Evolutionary conservation across 2,888 invertebrate genomes (phyloP), one percentile per base, ranked within the genome.

Genomic region (Rhorus exstirpatorius): DNA sequence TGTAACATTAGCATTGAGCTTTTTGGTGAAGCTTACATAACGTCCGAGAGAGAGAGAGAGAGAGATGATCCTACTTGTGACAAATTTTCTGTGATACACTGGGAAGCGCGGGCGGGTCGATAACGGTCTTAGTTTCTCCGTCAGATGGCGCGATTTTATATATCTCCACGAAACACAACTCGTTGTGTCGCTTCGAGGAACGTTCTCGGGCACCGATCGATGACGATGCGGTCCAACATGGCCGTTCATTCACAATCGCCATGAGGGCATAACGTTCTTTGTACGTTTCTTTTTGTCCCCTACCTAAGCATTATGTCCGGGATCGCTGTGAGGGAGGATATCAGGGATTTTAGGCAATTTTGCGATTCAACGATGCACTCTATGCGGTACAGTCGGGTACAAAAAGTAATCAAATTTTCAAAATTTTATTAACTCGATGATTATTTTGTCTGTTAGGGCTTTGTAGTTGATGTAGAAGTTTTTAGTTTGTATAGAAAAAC

Each of bases 191-290:
- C 12, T 10, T 82, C 72, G 82, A 83, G 67, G 74, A 71, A 86
- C 79, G 83, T 79, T 84, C 67, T 61, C 51, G 74, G 55, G 63
- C 68, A 67, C 63, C 89, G 90, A 93, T 93, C 93, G 92, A 93
- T 93, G 90, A 91, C 89, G 90, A 85, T 89, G 89, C 90, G 86
- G 87, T 85, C 86, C 90, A 93, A 93, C 75, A 93, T 93, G 93
- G 93, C 93, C 85, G 90, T 78, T 68, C 72, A 49, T 65, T 79
- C 72, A 55, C 61, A 49, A 51, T 71, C 75, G 76, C 80, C 84
- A 83, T 78, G 84, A 79, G 84, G 80, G 75, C 38, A 31, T 58
- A 19, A 44, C 44, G 26, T 31, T n/a, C n/a, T 35, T 67, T 17
- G 19, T n/a, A 67, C 17, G 10, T 31, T 67, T 35, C 35, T 63